Percentiles rank a stretch among this genome's conserved stretches.
Evolutionary conservation across 2,113 vertebrate species (phyloP).

Genomic region (Anseranas semipalmata): DNA sequence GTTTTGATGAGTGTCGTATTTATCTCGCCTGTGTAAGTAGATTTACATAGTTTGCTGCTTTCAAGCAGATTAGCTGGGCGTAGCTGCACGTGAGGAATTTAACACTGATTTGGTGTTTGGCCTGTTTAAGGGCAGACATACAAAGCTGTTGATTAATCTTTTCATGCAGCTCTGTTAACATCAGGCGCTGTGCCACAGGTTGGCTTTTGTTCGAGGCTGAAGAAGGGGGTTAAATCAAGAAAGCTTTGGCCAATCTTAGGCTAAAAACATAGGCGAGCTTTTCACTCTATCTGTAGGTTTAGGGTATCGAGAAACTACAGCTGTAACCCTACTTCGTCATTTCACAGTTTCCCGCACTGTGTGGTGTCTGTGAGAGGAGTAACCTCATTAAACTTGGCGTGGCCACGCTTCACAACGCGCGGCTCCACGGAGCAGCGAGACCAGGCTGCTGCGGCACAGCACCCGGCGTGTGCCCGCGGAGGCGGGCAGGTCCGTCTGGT

Average conservation of each 20-base stretch:
- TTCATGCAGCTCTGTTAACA: constrained; percentile 39
- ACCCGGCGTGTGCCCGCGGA: background rate
- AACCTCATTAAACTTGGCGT: background rate
- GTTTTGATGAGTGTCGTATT: constrained; percentile 62
- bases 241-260: background rate
- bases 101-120: constrained; percentile 72
- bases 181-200: background rate
- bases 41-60: constrained; percentile 77
- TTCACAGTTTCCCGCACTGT: background rate
- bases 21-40: constrained; percentile 63
- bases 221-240: background rate
- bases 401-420: background rate
- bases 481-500: background rate
- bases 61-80: constrained; percentile 75
- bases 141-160: constrained; percentile 68
- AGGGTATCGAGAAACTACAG: background rate
- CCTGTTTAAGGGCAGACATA: constrained; percentile 44
- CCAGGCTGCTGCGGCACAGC: background rate
- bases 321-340: background rate
- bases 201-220: constrained; percentile 36
- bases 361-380: background rate
- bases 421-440: background rate
- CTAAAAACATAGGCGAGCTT: background rate
- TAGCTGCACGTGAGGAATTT: constrained; percentile 78
- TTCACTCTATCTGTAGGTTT: background rate